These are phyloP conservation scores for Neostethus bicornis DNA, from an alignment of 2,797 vertebrate species.

Conservation along the genomic window DNA sequence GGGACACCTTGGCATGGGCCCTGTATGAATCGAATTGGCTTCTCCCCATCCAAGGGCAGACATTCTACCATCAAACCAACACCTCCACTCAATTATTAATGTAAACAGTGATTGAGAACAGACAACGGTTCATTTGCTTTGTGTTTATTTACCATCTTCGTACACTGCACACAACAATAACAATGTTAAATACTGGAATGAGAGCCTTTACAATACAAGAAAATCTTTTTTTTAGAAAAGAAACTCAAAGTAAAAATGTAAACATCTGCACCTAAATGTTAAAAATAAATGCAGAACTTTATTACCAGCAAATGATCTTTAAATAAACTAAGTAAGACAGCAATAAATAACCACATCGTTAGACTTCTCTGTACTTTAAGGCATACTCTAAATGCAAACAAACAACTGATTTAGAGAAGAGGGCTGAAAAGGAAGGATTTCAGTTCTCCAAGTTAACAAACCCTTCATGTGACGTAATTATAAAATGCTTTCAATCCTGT, in stretches of 20 bases:
- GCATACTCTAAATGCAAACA: slow-evolving; percentile 75
- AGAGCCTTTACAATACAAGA: slow-evolving; percentile 71
- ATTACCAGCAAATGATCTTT: slow-evolving; percentile 45
- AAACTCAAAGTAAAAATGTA: slow-evolving; percentile 41
- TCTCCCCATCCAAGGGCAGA: too few relatives aligned
- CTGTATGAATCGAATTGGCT: too few relatives aligned
- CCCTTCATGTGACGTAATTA: slow-evolving; percentile 31
- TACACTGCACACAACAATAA: slow-evolving; percentile 78
- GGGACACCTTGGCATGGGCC: too few relatives aligned
- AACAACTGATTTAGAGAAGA: slow-evolving; percentile 51
- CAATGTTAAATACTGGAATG: slow-evolving; percentile 81
- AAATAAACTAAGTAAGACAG: slow-evolving; percentile 54
- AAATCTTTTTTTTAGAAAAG: slow-evolving; percentile 46
- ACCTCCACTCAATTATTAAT: background rate
- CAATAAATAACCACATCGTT: slow-evolving; percentile 56
- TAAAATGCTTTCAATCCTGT: slow-evolving; percentile 35
- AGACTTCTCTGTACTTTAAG: slow-evolving; percentile 74
- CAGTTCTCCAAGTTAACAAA: slow-evolving; percentile 38
- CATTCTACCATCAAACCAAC: too few relatives aligned
- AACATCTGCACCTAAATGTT: slow-evolving; percentile 48
- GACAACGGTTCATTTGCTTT: slow-evolving; percentile 53
- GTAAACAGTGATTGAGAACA: background rate
- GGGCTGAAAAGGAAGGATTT: slow-evolving; percentile 36
- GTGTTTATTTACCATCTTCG: slow-evolving; percentile 79
- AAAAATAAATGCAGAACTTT: slow-evolving; percentile 44